phyloP scores from a whole-genome alignment of 2,797 vertebrate genomes.

The Schizopygopsis pylzovi region DNA sequence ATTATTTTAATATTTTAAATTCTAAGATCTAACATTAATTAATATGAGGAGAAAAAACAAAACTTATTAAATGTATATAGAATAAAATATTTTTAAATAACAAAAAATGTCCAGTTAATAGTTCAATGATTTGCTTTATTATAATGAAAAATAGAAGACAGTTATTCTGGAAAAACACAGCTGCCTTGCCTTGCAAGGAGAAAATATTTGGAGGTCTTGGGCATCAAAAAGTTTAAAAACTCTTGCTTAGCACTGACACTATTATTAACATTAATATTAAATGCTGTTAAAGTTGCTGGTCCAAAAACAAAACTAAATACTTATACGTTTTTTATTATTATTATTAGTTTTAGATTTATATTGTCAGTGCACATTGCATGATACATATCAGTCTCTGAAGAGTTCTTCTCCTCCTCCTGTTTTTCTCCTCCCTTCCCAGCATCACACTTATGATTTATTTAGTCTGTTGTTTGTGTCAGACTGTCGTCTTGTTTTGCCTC shows the following conservation, averaged over 20 bases:
- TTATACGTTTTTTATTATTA: not conserved
- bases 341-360: not conserved
- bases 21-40: not conserved
- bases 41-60: not conserved
- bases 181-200: too few species aligned
- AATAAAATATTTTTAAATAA: too few species aligned
- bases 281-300: not conserved
- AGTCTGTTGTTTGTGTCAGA: constrained; percentile 59
- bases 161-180: not conserved
- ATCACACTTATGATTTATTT: constrained; percentile 61
- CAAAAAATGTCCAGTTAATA: not conserved
- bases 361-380: not conserved
- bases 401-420: constrained; percentile 1
- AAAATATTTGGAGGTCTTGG: not conserved
- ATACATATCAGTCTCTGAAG: constrained; percentile 10
- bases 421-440: constrained; percentile 30
- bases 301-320: not conserved
- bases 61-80: not conserved
- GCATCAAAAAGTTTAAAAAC: not conserved
- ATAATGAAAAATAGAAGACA: not conserved
- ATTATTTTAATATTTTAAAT: not conserved
- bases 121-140: not conserved
- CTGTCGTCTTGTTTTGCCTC: constrained; percentile 68
- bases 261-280: not conserved
- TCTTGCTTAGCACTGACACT: too few species aligned